These are phyloP conservation scores for Phoxinus dragarum DNA, from an alignment of 2,797 vertebrate species.

Conservation along the genomic window DNA sequence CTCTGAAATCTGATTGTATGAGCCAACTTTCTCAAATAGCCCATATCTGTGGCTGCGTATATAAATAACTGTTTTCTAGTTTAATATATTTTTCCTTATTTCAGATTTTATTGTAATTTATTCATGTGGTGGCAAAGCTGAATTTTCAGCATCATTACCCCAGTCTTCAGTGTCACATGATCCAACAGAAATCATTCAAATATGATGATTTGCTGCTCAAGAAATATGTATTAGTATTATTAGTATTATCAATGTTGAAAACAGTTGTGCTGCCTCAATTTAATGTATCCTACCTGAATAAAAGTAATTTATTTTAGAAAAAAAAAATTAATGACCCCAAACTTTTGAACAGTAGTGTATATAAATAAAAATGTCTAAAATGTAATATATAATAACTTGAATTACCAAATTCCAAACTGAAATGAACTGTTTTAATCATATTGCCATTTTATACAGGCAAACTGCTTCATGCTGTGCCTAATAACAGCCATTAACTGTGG, in stretches of 20 bases:
- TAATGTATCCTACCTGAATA: background rate
- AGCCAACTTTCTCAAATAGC: background rate
- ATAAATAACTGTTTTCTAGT: background rate
- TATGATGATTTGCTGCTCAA: background rate
- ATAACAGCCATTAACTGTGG: constrained; percentile 8
- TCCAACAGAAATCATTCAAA: background rate
- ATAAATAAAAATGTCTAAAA: background rate
- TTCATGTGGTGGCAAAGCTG: background rate
- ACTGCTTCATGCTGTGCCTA: constrained; percentile 2
- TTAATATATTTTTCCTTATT: background rate
- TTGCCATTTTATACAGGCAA: constrained; percentile 15
- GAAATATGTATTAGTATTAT: background rate
- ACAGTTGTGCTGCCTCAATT: background rate
- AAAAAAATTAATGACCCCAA: background rate
- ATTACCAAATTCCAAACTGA: background rate
- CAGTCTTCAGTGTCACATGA: no score
- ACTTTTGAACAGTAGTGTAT: background rate
- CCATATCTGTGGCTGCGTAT: background rate
- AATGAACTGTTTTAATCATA: background rate
- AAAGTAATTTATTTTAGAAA: background rate
- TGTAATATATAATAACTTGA: background rate
- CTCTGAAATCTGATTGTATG: background rate
- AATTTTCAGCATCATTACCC: background rate
- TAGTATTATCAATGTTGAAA: background rate
- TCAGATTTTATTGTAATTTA: background rate